Percentiles rank a stretch among this genome's conserved stretches.
Evolutionary conservation across 2,113 vertebrate species (phyloP).

Genomic region (Sarotherodon lohbergeri): DNA sequence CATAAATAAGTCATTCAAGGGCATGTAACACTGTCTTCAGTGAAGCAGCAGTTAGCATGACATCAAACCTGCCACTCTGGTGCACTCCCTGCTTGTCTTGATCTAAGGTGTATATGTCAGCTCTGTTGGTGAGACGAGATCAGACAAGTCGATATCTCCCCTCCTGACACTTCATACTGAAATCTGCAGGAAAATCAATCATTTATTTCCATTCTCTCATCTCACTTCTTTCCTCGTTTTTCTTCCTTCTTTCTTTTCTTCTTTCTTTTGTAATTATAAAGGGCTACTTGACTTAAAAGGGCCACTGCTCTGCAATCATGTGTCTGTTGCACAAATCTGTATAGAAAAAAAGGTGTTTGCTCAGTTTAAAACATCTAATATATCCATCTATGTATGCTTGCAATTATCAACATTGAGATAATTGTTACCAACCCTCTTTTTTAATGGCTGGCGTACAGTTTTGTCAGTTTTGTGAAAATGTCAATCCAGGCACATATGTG

Average conservation of each 20-base stretch:
- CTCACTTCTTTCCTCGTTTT: neutral
- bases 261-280: neutral
- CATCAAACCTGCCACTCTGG: slow-evolving; percentile 8
- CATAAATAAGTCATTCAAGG: slow-evolving; percentile 13
- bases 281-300: neutral
- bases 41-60: neutral
- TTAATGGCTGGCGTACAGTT: neutral
- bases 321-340: neutral
- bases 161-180: neutral
- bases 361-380: neutral
- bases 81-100: neutral
- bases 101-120: slow-evolving; percentile 16
- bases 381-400: neutral
- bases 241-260: neutral
- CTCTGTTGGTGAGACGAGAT: neutral
- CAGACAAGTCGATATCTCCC: neutral
- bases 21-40: neutral
- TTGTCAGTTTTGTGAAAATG: neutral
- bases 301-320: neutral
- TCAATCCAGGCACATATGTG: neutral
- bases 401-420: neutral
- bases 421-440: neutral
- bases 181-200: slow-evolving; percentile 4
- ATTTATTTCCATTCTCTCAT: neutral
- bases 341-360: neutral